These are phyloP conservation scores for Brachionus plicatilis DNA, from an alignment of 1,140 invertebrate genomes.

Conservation along the genomic window DNA sequence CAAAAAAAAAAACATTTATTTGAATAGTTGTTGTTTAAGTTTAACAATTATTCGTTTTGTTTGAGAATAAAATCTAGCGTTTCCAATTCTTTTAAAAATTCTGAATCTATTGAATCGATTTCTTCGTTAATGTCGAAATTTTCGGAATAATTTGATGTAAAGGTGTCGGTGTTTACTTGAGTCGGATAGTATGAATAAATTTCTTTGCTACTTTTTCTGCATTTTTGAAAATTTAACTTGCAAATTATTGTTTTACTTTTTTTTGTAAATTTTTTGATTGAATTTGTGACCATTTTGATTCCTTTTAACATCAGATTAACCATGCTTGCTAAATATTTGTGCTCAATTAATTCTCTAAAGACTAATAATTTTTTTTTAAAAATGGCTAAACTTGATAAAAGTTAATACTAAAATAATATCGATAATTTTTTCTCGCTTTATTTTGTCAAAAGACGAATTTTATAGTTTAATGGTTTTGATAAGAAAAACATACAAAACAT, in stretches of 20 bases:
- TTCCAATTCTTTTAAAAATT: neutral
- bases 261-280: neutral
- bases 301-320: neutral
- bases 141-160: neutral
- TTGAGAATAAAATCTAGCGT: neutral
- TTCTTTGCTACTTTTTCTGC: neutral
- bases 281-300: neutral
- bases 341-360: neutral
- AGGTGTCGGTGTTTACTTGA: neutral
- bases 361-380: neutral
- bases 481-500: neutral
- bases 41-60: neutral
- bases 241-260: neutral
- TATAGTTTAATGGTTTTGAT: neutral
- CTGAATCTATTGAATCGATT: neutral
- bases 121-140: neutral
- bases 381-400: neutral
- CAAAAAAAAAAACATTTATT: neutral
- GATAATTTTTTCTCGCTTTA: neutral
- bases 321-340: neutral
- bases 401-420: neutral
- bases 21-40: neutral
- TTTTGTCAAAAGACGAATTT: neutral
- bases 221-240: neutral
- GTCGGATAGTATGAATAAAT: neutral